These are phyloP conservation scores for Galendromus occidentalis DNA, from an alignment of 1,140 invertebrate species.

Conservation along the genomic window DNA sequence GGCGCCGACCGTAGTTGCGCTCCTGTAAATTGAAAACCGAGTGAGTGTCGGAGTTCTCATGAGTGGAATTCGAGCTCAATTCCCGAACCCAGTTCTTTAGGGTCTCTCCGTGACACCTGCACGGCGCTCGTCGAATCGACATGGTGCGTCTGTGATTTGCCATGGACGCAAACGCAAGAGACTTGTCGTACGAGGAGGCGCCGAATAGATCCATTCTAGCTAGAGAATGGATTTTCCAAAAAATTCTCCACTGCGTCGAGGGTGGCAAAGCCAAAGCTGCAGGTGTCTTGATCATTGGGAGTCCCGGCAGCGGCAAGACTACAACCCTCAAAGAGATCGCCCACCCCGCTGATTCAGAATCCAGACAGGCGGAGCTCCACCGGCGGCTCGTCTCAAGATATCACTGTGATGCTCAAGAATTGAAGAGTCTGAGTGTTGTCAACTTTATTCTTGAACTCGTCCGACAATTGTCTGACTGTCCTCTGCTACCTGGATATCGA, in stretches of 20 bases:
- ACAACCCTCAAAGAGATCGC: slow-evolving; percentile 60
- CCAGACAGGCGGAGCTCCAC: slow-evolving; percentile 51
- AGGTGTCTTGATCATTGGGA: slow-evolving; percentile 61
- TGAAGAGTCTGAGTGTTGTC: slow-evolving; percentile 44
- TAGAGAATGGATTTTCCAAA: slow-evolving; percentile 84
- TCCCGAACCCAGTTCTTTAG: neutral
- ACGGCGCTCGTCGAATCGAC: neutral
- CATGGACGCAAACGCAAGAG: neutral
- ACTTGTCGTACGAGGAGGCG: neutral
- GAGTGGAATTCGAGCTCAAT: neutral
- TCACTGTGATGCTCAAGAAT: slow-evolving; percentile 48
- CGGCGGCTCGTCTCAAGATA: slow-evolving; percentile 55
- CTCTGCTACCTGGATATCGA: slow-evolving; percentile 42
- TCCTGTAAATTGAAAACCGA: neutral
- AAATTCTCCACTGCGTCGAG: slow-evolving; percentile 72
- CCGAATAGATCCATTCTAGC: slow-evolving; percentile 37
- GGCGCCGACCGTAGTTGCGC: neutral
- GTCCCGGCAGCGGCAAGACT: slow-evolving; percentile 61
- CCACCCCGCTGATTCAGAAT: slow-evolving; percentile 46
- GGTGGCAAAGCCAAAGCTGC: slow-evolving; percentile 41
- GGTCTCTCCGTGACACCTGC: neutral
- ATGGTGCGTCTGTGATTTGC: neutral
- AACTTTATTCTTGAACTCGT: slow-evolving; percentile 64
- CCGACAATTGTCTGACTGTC: slow-evolving; percentile 45
- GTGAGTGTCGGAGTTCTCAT: neutral